These are phyloP conservation scores for Drosophila paulistorum DNA, from an alignment of 1,140 invertebrate genomes.

Conservation along the genomic window DNA sequence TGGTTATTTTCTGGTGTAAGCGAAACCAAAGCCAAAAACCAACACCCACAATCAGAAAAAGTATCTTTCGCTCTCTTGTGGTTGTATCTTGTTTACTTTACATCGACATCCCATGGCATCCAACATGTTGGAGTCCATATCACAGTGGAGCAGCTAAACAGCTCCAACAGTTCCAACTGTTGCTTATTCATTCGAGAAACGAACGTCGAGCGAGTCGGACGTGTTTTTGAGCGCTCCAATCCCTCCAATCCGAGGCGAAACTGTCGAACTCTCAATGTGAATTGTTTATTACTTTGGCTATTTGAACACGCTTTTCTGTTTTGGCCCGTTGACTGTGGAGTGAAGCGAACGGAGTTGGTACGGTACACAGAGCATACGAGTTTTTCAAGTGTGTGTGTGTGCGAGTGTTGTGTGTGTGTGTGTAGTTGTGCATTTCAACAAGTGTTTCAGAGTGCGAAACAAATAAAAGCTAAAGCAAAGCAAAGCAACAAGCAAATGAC, in stretches of 20 bases:
- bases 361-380: background rate
- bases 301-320: slow-evolving; percentile 30
- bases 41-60: slow-evolving; percentile 8
- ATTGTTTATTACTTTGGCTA: slow-evolving; percentile 21
- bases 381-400: slow-evolving; percentile 19
- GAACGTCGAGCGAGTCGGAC: slow-evolving; percentile 47
- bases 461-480: slow-evolving; percentile 36
- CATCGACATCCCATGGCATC: background rate
- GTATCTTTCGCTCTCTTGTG: slow-evolving; percentile 1
- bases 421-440: slow-evolving; percentile 42
- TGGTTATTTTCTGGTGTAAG: slow-evolving; percentile 12
- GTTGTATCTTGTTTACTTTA: background rate
- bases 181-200: slow-evolving; percentile 43
- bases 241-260: slow-evolving; percentile 7
- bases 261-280: slow-evolving; percentile 8
- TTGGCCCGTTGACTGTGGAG: slow-evolving; percentile 32
- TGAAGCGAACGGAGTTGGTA: slow-evolving; percentile 30
- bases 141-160: too few species aligned
- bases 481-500: slow-evolving; percentile 27
- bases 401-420: slow-evolving; percentile 24
- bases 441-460: slow-evolving; percentile 53
- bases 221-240: slow-evolving; percentile 16
- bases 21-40: slow-evolving; percentile 15
- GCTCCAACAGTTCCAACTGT: too few species aligned
- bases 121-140: background rate